Evolutionary conservation across 2,113 vertebrate species (phyloP).

Genomic region (Alouatta palliata): DNA sequence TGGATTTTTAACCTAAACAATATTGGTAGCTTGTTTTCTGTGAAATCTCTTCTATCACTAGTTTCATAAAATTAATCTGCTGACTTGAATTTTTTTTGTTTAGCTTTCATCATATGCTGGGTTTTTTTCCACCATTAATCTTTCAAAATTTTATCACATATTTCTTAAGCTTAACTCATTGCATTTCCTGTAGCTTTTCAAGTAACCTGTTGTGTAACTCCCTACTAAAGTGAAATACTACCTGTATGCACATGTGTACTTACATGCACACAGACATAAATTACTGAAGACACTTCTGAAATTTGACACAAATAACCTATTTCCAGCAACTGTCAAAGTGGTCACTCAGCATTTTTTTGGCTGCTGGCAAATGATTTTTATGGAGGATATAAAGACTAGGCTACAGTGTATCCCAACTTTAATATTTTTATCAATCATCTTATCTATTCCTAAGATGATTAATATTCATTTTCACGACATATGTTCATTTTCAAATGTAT

Average conservation of each 20-base stretch:
- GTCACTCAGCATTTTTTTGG: neutral
- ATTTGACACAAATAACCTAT: neutral
- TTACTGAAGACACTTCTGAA: neutral
- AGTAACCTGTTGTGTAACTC: neutral
- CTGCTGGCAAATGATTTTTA: neutral
- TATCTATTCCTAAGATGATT: neutral
- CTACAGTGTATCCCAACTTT: neutral
- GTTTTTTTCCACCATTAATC: neutral
- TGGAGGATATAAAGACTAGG: neutral
- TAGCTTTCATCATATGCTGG: neutral
- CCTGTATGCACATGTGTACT: neutral
- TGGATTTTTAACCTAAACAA: neutral
- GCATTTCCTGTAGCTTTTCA: conserved; percentile 4
- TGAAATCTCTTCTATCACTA: neutral
- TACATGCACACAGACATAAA: neutral
- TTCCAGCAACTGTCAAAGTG: neutral
- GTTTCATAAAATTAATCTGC: conserved; percentile 17
- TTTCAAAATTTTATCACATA: conserved; percentile 15
- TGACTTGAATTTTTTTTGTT: conserved; percentile 1
- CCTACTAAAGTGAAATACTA: neutral
- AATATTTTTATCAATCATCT: neutral
- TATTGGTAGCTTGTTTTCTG: neutral
- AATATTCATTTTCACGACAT: neutral
- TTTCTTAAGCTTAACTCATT: neutral
- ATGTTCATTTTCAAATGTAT: neutral